Evolutionary conservation across 1,140 invertebrate species (phyloP).

Genomic region (Tetragonula clypearis): DNA sequence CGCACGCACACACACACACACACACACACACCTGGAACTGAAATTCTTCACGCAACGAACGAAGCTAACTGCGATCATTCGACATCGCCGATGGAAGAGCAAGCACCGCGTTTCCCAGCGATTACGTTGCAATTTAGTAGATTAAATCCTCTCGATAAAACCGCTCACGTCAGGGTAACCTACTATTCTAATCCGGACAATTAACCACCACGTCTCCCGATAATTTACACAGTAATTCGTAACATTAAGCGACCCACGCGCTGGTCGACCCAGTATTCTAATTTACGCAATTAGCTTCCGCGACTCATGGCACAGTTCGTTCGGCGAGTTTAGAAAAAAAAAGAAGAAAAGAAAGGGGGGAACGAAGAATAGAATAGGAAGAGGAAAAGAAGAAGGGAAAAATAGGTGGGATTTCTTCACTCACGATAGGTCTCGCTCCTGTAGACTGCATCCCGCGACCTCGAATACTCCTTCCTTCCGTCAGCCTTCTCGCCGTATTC

Average conservation of each 20-base stretch:
- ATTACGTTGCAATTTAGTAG: conserved; percentile 1
- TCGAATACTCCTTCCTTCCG: conserved; percentile 57
- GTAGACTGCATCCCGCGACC: conserved; percentile 44
- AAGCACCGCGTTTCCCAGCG: background rate
- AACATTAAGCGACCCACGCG: conserved; percentile 18
- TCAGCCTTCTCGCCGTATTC: conserved; percentile 67
- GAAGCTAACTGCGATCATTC: background rate
- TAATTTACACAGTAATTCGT: conserved; percentile 48
- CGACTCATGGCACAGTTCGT: background rate
- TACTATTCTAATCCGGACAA: conserved; percentile 36
- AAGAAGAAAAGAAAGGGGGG: background rate
- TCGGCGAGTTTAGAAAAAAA: background rate
- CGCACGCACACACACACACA: no score
- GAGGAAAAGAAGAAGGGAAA: background rate
- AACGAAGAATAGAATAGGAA: no score
- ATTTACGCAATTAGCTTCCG: conserved; percentile 35
- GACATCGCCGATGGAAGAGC: background rate
- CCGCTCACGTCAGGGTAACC: background rate
- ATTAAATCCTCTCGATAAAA: conserved; percentile 30
- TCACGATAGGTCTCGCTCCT: conserved; percentile 72
- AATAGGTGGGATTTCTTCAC: conserved; percentile 41
- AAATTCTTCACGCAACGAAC: background rate
- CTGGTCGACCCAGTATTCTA: conserved; percentile 43
- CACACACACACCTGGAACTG: background rate
- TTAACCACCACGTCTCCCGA: conserved; percentile 28